phyloP scores from a whole-genome alignment of 2,797 vertebrate genomes.

The Liparis tanakae region DNA sequence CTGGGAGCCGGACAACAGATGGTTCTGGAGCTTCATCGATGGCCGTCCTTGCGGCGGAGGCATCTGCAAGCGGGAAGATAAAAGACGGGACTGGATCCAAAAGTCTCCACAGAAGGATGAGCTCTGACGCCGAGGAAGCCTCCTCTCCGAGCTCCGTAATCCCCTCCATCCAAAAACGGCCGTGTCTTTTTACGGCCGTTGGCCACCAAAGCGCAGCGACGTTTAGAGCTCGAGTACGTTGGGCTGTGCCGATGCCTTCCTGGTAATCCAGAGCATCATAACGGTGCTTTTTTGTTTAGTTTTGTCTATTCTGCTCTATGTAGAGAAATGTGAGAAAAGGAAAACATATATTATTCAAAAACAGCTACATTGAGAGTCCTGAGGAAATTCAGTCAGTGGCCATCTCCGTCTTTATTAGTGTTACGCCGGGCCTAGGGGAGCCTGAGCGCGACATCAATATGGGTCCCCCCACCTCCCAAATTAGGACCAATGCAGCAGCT shows the following conservation, averaged over 20 bases:
- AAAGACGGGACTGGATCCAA: constrained; percentile 69
- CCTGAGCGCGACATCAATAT: too few species aligned
- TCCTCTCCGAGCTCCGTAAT: constrained; percentile 66
- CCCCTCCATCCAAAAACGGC: constrained; percentile 68
- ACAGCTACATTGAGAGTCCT: constrained; percentile 8
- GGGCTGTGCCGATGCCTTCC: constrained; percentile 46
- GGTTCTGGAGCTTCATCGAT: constrained; percentile 55
- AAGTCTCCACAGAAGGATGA: constrained; percentile 74
- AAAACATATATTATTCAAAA: constrained; percentile 8
- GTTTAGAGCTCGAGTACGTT: constrained; percentile 33
- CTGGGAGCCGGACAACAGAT: constrained; percentile 45
- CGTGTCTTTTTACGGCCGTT: constrained; percentile 32
- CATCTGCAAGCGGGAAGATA: constrained; percentile 78
- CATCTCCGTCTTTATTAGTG: neutral
- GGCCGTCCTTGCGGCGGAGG: constrained; percentile 60
- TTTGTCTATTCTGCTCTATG: neutral
- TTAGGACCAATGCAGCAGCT: too few species aligned
- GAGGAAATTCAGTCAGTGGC: constrained; percentile 8
- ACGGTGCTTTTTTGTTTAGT: neutral
- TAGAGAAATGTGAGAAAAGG: constrained; percentile 12
- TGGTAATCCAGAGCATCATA: constrained; percentile 44
- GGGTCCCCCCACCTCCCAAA: too few species aligned
- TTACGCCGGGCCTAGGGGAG: too few species aligned
- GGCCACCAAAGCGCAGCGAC: constrained; percentile 46
- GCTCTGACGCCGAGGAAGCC: constrained; percentile 50